phyloP scores from a whole-genome alignment of 1,140 invertebrate genomes.

The Bombus pascuorum region DNA sequence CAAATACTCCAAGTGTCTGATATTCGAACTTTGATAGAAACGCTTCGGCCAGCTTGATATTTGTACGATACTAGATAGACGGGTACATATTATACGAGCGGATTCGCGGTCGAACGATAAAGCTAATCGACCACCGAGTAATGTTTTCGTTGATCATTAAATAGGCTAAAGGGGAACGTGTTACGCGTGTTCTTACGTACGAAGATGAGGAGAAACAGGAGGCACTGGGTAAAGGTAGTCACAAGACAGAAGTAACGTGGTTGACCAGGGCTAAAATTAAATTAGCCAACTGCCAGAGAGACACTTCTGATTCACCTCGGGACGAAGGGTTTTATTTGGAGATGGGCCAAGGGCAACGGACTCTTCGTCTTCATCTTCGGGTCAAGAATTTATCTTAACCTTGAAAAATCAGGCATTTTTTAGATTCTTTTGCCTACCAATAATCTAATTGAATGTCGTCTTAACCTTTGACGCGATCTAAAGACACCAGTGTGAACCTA shows the following conservation, averaged over 20 bases:
- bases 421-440: background rate
- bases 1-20: conserved; percentile 1
- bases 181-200: conserved; percentile 47
- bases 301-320: conserved; percentile 65
- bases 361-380: conserved; percentile 38
- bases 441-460: background rate
- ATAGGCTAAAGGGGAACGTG: background rate
- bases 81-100: background rate
- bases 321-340: conserved; percentile 66
- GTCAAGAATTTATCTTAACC: conserved; percentile 36
- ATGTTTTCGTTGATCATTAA: conserved; percentile 20
- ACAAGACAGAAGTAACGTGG: conserved; percentile 13
- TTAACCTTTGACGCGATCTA: background rate
- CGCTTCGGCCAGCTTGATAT: background rate
- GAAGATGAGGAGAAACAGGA: background rate
- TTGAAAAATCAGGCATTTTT: conserved; percentile 34
- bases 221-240: conserved; percentile 23
- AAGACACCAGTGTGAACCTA: background rate
- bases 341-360: conserved; percentile 70
- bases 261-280: conserved; percentile 64
- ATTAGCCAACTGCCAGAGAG: conserved; percentile 60
- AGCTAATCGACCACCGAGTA: conserved; percentile 15
- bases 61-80: background rate
- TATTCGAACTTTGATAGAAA: conserved; percentile 5
- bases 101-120: conserved; percentile 21